Evolutionary conservation across 2,113 vertebrate species (phyloP), one percentile per base, ranked within the genome.

Genomic region (Rhinogobius similis): DNA sequence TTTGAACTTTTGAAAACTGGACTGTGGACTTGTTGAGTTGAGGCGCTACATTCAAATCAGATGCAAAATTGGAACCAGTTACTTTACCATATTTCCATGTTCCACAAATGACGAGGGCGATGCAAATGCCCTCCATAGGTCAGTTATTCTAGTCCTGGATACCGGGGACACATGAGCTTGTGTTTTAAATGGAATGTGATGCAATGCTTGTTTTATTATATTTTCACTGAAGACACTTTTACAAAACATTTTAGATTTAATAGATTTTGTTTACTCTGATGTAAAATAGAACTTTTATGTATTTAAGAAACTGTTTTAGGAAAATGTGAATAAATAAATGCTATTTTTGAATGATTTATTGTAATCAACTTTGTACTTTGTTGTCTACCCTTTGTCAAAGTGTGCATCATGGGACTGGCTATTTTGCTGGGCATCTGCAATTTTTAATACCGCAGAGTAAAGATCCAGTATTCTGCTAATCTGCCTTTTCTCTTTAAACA

Each of bases 151-250:
- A 12, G 11, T 4, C 9, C 48, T 3, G 3, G 9, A 52, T 4
- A 3, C 10, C 8, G 32, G 12, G 13, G 26, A 52, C 21, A 3
- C 10, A 23, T 2, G 32, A 36, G 16, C 43, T 1, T 46, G 18
- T 6, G 50, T 52, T 52, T 52, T 52, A 52, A 52, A 52, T 10
- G 32, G 5, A 7, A 36, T 23, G 23, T 52, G 8, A n/a, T 36
- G 6, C 9, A 36, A 6, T 10, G 2, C 11, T 58, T 27, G 12
- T 23, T 53, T 46, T 46, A 46, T 13, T 46, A 1, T 53, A 24
- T 21, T 24, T 21, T 58, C 55, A 58, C 55, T 58, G 13, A 16
- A 58, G 55, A 12, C 55, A 58, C 55, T 58, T 58, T 56, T 58
- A 29, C 12, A 23, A 12, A 29, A 16, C 14, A 1, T 27, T 58